Percentiles rank a stretch among this genome's conserved stretches.
Evolutionary conservation across 2,888 invertebrate species (phyloP).

Genomic region (Prosapia bicincta): DNA sequence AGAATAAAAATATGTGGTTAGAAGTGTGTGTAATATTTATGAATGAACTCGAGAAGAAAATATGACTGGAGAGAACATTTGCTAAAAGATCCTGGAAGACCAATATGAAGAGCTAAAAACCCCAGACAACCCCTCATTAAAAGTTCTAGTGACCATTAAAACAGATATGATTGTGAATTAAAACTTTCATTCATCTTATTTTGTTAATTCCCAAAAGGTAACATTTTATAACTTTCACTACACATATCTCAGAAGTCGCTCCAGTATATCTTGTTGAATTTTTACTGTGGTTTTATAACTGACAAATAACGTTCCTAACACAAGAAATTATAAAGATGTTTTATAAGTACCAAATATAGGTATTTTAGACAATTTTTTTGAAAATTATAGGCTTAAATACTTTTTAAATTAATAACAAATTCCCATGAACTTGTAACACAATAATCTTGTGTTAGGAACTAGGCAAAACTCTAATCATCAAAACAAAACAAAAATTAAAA

Average conservation of each 20-base stretch:
- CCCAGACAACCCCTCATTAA: neutral
- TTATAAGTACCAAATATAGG: neutral
- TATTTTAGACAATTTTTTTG: neutral
- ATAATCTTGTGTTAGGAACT: no score
- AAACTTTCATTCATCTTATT: neutral
- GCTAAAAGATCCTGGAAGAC: constrained; percentile 7
- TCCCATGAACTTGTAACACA: no score
- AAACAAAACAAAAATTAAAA: no score
- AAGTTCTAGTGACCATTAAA: neutral
- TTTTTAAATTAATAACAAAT: neutral
- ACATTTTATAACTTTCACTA: no score
- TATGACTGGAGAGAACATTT: no score
- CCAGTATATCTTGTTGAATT: neutral
- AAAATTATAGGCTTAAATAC: neutral
- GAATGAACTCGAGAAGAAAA: no score
- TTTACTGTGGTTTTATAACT: neutral
- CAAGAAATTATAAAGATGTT: neutral
- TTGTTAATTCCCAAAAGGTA: no score
- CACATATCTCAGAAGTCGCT: neutral
- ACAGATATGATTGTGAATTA: neutral
- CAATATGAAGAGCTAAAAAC: neutral
- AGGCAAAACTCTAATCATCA: no score
- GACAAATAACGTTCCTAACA: neutral
- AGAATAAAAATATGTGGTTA: no score
- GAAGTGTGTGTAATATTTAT: no score